Conservation (phyloP, 2,113 vertebrate genomes). For the Hypanus sabinus region DNA sequence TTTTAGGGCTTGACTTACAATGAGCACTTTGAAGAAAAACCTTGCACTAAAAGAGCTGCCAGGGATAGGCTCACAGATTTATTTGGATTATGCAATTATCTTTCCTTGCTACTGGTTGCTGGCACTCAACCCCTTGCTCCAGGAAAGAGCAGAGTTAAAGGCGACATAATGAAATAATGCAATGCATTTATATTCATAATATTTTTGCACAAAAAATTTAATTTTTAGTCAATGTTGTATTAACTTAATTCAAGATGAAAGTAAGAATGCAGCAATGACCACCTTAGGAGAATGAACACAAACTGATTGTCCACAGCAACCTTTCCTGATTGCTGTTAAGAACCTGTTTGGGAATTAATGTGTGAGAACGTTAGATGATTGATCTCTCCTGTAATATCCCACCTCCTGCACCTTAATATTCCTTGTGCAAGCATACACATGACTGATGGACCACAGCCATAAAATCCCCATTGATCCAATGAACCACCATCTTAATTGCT, state of each 20-base stretch:
- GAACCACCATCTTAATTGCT: not conserved
- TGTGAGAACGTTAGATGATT: not conserved
- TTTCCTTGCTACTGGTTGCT: not conserved
- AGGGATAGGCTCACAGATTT: not conserved
- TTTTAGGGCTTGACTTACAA: not conserved
- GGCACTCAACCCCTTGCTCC: not conserved
- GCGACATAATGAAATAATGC: not conserved
- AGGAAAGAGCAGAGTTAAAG: too few species aligned
- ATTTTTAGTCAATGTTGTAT: not conserved
- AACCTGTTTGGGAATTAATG: not conserved
- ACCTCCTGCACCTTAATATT: not conserved
- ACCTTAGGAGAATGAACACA: not conserved
- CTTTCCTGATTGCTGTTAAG: not conserved
- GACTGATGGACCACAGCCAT: not conserved
- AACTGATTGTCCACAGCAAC: not conserved
- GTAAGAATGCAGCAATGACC: not conserved
- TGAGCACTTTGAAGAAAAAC: slow-evolving; percentile 13
- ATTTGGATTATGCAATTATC: not conserved
- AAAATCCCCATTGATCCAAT: not conserved
- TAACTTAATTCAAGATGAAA: not conserved
- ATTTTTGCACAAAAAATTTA: not conserved
- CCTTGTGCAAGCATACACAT: not conserved
- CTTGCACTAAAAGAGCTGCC: not conserved
- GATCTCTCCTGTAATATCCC: not conserved
- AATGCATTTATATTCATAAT: not conserved